These are phyloP conservation scores for Paralvinella palmiformis DNA, from an alignment of 1,140 invertebrate species.

Conservation along the genomic window DNA sequence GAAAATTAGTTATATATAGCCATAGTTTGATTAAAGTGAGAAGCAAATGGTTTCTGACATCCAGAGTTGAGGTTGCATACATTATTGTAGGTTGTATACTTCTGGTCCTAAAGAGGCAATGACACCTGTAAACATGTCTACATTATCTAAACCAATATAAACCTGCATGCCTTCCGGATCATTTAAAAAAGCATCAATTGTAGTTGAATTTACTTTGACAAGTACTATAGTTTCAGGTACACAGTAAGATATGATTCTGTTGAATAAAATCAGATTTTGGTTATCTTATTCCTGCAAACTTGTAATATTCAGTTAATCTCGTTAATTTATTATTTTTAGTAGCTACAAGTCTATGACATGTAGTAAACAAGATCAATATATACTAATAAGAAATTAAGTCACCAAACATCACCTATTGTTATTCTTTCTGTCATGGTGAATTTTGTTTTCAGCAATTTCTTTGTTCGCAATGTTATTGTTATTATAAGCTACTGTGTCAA, in stretches of 20 bases:
- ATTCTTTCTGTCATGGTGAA: no score
- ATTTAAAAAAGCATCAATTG: conserved; percentile 56
- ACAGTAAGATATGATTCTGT: no score
- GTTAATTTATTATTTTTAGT: no score
- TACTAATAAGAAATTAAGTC: not conserved
- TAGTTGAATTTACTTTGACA: conserved; percentile 56
- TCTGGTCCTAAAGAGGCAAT: conserved; percentile 48
- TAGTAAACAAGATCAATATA: not conserved
- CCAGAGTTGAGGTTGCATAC: conserved; percentile 11
- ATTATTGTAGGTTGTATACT: no score
- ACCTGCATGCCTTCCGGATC: conserved; percentile 42
- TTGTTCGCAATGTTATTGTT: no score
- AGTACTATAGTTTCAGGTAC: conserved; percentile 61
- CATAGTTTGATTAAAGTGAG: conserved; percentile 33
- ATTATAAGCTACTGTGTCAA: no score
- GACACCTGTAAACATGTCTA: conserved; percentile 15
- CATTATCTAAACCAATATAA: conserved; percentile 25
- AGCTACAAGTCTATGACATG: not conserved
- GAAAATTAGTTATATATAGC: conserved; percentile 24
- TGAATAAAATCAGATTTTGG: no score
- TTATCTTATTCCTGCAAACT: not conserved
- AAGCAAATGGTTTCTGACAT: conserved; percentile 28
- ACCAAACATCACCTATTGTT: no score
- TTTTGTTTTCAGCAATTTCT: no score
- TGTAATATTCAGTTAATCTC: no score